A percentile compares a stretch with the other conserved stretches of the same genome.
Evolutionary conservation across 2,113 vertebrate genomes (phyloP).

Genomic region (Nycticorax nycticorax): DNA sequence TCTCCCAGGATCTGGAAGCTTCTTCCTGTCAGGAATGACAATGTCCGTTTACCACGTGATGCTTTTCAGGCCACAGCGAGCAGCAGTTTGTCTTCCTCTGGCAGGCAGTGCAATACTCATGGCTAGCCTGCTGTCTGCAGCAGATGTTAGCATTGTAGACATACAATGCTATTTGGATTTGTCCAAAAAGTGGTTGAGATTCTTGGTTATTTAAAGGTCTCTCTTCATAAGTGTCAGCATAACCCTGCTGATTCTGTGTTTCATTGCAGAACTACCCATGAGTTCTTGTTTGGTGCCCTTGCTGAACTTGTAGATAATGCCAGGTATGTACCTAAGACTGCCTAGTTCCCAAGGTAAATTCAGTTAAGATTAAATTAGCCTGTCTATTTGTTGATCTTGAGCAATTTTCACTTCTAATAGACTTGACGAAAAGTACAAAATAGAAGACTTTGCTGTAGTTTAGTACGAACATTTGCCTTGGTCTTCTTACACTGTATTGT

Average conservation of each 20-base stretch:
- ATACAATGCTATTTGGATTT: not conserved
- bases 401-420: not conserved
- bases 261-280: slow-evolving; percentile 92
- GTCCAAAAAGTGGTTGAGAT: not conserved
- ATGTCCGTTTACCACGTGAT: fast-evolving
- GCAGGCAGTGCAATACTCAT: fast-evolving
- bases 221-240: not conserved
- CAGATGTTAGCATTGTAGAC: fast-evolving
- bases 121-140: not conserved
- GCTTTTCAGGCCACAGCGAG: not conserved
- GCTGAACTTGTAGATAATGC: slow-evolving; percentile 98
- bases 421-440: not conserved
- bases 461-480: not conserved
- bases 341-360: not conserved
- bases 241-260: slow-evolving; percentile 52
- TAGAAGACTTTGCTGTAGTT: not conserved
- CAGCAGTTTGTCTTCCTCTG: not conserved
- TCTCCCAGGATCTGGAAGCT: not conserved
- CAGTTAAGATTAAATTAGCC: not conserved
- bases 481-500: not conserved
- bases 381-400: not conserved
- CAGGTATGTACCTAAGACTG: slow-evolving; percentile 81
- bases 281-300: slow-evolving; percentile 97
- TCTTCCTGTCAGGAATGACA: not conserved
- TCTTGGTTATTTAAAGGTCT: not conserved